phyloP scores from a whole-genome alignment of 2,113 vertebrate species.

The Lynx canadensis region DNA sequence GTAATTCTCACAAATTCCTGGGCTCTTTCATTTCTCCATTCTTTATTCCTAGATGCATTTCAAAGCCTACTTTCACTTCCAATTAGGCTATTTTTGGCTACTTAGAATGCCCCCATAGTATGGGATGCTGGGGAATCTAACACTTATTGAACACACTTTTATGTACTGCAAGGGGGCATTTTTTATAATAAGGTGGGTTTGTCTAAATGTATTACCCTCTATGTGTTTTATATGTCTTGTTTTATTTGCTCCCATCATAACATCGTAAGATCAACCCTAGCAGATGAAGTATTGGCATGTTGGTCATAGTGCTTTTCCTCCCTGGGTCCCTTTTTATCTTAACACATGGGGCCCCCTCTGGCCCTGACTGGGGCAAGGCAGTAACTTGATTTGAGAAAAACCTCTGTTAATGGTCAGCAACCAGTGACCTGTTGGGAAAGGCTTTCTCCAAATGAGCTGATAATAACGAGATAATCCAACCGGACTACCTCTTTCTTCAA shows the following conservation, averaged over 20 bases:
- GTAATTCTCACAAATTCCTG: neutral
- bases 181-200: neutral
- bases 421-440: neutral
- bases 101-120: neutral
- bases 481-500: neutral
- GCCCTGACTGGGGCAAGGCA: neutral
- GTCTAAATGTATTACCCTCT: neutral
- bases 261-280: neutral
- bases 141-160: neutral
- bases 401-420: neutral
- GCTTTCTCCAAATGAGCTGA: neutral
- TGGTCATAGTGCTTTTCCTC: neutral
- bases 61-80: slow-evolving; percentile 12
- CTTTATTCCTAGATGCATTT: slow-evolving; percentile 53
- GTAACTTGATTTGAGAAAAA: neutral
- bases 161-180: neutral
- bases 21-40: neutral
- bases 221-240: neutral
- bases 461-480: neutral
- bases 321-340: neutral
- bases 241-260: neutral
- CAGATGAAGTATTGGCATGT: neutral
- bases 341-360: neutral
- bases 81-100: slow-evolving; percentile 49
- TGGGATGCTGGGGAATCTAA: neutral